Evolutionary conservation across 1,140 invertebrate species (phyloP).

Genomic region (Eufriesea mexicana): DNA sequence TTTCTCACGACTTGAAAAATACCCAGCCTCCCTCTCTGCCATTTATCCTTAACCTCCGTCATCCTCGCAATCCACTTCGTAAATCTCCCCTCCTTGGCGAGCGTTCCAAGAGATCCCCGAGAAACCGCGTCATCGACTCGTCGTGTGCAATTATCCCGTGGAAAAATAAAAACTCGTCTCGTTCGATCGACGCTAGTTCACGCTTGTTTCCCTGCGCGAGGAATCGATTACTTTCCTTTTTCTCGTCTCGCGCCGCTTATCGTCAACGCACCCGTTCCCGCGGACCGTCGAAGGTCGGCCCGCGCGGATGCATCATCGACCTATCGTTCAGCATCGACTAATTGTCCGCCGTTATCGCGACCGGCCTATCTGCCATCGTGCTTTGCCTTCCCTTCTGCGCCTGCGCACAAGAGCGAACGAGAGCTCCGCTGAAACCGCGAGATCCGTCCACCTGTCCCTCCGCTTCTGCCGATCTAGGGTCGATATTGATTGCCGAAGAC

Average conservation of each 20-base stretch:
- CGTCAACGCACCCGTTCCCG: conserved; percentile 52
- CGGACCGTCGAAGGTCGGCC: conserved; percentile 65
- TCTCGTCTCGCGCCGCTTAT: conserved; percentile 38
- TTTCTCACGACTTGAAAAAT: no score
- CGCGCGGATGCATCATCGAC: conserved; percentile 41
- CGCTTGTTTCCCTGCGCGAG: conserved; percentile 36
- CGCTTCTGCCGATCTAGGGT: no score
- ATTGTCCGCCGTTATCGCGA: conserved; percentile 56
- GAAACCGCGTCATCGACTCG: background rate
- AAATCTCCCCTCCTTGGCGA: background rate
- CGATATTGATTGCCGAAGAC: no score
- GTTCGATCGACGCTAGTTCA: background rate
- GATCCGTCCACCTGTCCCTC: background rate
- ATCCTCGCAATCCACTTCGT: background rate
- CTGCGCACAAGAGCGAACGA: no score
- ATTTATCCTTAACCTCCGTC: background rate
- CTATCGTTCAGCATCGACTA: conserved; percentile 60
- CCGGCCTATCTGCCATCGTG: conserved; percentile 1
- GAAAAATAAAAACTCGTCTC: background rate
- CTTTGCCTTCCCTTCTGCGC: conserved; percentile 8
- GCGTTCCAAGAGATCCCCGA: background rate
- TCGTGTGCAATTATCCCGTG: background rate
- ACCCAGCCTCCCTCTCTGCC: background rate
- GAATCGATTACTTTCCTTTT: conserved; percentile 61
- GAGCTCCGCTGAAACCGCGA: conserved; percentile 46